Base-by-base conservation (phyloP, 2,113 vertebrate species). In the Atrichornis clamosus region DNA sequence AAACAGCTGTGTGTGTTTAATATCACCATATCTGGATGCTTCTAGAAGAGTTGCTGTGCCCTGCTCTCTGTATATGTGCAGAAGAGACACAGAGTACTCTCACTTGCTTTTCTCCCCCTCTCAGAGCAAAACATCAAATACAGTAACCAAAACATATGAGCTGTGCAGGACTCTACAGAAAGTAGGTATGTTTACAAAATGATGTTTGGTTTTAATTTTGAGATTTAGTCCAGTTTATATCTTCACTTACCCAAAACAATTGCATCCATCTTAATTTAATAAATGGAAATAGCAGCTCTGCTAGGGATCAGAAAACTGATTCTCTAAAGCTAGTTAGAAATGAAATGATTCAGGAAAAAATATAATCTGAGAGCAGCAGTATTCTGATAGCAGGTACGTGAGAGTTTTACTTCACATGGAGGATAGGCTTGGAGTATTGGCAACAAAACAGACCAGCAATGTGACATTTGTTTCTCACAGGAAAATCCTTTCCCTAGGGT, bases 401-500 rank as follows among this genome's bases (percentile, higher is more conserved):
- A 88, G 37, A 75, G 49, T 26, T 88, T 70, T 81, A 22, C 76
- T 87, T 84, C 49, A 27, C 35, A 56, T 11, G 7, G 26, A 90
- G 27, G 20, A 63, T 44, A 55, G 47, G 23, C 49, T 77, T 69
- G 6, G 39, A 64, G 47, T 92, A 4, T 13, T 67, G 88, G 76
- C 64, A 68, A 92, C 72, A 59, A 64, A 88, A 81, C 21, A 88
- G 49, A 91, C 67, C 68, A 70, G 68, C 83, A 92, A n/a, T 28
- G 47, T 86, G 85, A 94, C 83, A 84, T 95, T 96, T 95, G 76
- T 95, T 97, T 97, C 95, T 86, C 92, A 95, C 88, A 94, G 93
- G 88, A 95, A 95, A 96, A 93, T 90, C 85, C 60, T 80, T 87
- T 95, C 96, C 96, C 90, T 70, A 33, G 95, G 74, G 93, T 64